Evolutionary conservation across 1,140 invertebrate species (phyloP).

Genomic region (Brachionus asplanchnoidis): DNA sequence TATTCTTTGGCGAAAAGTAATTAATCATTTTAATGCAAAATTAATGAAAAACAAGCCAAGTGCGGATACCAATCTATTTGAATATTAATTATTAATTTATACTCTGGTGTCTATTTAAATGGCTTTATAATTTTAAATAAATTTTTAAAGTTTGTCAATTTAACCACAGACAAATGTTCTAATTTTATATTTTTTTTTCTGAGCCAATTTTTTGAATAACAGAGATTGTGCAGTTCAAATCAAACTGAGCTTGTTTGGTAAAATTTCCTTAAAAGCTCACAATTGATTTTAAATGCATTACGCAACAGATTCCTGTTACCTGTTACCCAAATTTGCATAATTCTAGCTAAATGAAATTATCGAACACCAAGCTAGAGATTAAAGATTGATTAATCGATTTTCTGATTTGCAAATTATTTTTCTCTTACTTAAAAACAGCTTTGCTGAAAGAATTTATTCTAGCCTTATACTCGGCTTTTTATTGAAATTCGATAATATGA

Average conservation of each 20-base stretch:
- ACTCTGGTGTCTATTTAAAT: neutral
- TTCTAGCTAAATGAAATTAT: neutral
- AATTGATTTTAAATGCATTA: neutral
- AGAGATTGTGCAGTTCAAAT: too few relatives aligned
- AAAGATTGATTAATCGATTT: neutral
- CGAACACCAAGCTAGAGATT: neutral
- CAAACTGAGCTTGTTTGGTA: neutral
- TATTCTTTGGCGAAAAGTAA: neutral
- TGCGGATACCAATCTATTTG: neutral
- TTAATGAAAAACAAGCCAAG: neutral
- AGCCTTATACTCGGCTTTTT: neutral
- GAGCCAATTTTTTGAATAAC: too few relatives aligned
- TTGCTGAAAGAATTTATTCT: neutral
- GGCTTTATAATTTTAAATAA: neutral
- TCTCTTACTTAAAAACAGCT: neutral
- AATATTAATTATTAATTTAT: neutral
- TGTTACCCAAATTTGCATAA: neutral
- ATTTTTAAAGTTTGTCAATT: neutral
- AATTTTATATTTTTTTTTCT: too few relatives aligned
- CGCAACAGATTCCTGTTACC: neutral
- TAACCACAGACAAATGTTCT: neutral
- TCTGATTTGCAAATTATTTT: neutral
- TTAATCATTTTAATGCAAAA: neutral
- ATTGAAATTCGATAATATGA: neutral
- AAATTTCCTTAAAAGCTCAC: neutral